Base-by-base conservation (phyloP, 2,797 vertebrate species). In the Cirrhinus molitorella region DNA sequence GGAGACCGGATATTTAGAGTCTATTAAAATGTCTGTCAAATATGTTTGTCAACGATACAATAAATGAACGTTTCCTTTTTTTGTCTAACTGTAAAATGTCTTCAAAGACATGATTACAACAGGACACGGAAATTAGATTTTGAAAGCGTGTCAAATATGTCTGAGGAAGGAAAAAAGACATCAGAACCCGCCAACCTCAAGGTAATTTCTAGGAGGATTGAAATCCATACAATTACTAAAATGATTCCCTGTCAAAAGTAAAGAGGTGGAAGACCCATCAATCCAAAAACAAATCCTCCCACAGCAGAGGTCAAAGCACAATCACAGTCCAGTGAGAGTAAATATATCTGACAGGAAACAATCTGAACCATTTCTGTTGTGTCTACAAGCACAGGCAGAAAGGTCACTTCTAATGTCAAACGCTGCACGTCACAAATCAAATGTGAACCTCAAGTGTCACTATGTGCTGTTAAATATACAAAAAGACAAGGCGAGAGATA, bases 11-110 rank as follows among this genome's bases (percentile, higher is more conserved):
- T 57, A 77, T 76, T 67, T 73, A 51, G 59, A 59, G 63, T 68
- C 80, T 28, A 85, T 80, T 80, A 80, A 80, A 74, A 74, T 59
- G 71, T 75, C 70, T 57, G 71, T 80, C 83, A 80, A 75, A 74
- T 55, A 68, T 72, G 57, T 73, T 80, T 84, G 47, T 67, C 47
- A 11, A 43, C 4, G 8, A 73, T 51, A 83, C 59, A 68, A 77
- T 77, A 34, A 59, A 77, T 4, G 25, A 76, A 70, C 14, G 45
- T 59, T 77, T 76, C 19, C 45, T 79, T 79, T 19, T 53, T 67
- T 72, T 31, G 8, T 49, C 21, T 28, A 40, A 55, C 51, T 74
- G 53, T 43, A 19, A 72, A 84, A 72, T 66, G 21, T 80, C 59
- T 43, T 66, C 16, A 2, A 63, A 53, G 12, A 73, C 34, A 66